Conservation (phyloP, 1,140 invertebrate species). For the Panulirus ornatus region DNA sequence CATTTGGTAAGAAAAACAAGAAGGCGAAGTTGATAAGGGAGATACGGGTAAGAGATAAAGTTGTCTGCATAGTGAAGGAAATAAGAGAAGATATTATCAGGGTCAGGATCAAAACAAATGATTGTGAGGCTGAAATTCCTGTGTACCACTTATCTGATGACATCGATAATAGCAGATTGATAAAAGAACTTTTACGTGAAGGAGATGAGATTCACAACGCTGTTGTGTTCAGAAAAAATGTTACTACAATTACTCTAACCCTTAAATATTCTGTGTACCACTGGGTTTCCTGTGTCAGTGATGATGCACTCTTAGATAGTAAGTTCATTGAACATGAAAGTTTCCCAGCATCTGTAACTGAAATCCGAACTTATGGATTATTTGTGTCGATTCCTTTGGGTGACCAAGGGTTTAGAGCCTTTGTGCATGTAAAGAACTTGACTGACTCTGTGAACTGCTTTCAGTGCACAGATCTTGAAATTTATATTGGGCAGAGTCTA, state of each 20-base stretch:
- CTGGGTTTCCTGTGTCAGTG: constrained; percentile 3
- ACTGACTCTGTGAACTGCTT: background rate
- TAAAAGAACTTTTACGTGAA: background rate
- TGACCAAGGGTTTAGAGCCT: background rate
- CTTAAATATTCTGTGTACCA: constrained; percentile 10
- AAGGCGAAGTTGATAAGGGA: background rate
- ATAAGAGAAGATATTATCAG: constrained; percentile 4
- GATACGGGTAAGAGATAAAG: constrained; percentile 22
- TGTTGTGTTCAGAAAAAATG: constrained; percentile 35
- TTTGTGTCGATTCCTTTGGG: constrained; percentile 12
- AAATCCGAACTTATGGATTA: constrained; percentile 8
- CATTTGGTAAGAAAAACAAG: background rate
- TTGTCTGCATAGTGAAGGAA: constrained; percentile 25
- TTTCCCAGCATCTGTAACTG: constrained; percentile 18
- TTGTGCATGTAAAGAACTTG: constrained; percentile 26
- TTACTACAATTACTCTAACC: background rate
- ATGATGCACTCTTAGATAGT: background rate
- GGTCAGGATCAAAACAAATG: constrained; percentile 11
- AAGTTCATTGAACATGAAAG: background rate
- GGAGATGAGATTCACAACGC: constrained; percentile 52
- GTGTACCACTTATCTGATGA: constrained; percentile 45
- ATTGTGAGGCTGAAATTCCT: constrained; percentile 35
- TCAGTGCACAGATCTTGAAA: background rate
- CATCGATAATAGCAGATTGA: background rate
- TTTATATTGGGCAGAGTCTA: constrained; percentile 18